Evolutionary conservation across 2,888 invertebrate genomes (phyloP), one percentile per base, ranked within the genome.

Genomic region (Muschampia staudingeri): DNA sequence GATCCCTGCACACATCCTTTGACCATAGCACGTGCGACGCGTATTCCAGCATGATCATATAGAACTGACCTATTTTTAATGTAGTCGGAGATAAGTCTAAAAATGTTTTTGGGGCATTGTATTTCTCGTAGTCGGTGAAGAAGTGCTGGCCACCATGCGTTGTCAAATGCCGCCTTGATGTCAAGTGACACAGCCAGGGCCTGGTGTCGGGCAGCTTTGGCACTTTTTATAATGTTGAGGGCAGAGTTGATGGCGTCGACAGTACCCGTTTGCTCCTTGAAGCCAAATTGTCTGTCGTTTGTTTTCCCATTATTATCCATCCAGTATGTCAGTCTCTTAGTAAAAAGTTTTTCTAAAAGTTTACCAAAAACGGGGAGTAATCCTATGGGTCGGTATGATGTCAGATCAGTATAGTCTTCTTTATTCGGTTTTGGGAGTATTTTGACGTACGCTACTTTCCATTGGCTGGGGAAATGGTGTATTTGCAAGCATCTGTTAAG

Each of bases 381-480:
- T 1, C 72, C 72, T 7, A 42, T 89, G 0, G 89, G 90, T 19
- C 90, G 65, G 76, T 76, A 88, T 1, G 88, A 83, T 0, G 82
- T 81, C 0, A 81, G 14, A 16, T 76, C 37, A 14, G 67, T 42
- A 16, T 72, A 72, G 19, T 71, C 37, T 6, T 61, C 65, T 65
- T 79, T 65, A 65, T 42, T 42, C 34, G 67, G 42, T 69, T 69
- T 69, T 2, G 69, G 69, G 2, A 69, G 14, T 3, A 69, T 69
- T 69, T 69, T 69, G 34, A 69, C 37, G 34, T 12, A 69, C 11
- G 69, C 69, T 37, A 6, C 11, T 37, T 69, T 69, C 69, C 69
- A 69, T 16, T 56, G 56, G 6, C 14, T 6, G n/a, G 56, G 56
- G 16, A 56, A 56, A 16, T 56, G 16, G 6, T 56, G 56, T 12